These are phyloP conservation scores for Meloidogyne chitwoodi DNA, from an alignment of 1,140 invertebrate genomes.

Conservation along the genomic window DNA sequence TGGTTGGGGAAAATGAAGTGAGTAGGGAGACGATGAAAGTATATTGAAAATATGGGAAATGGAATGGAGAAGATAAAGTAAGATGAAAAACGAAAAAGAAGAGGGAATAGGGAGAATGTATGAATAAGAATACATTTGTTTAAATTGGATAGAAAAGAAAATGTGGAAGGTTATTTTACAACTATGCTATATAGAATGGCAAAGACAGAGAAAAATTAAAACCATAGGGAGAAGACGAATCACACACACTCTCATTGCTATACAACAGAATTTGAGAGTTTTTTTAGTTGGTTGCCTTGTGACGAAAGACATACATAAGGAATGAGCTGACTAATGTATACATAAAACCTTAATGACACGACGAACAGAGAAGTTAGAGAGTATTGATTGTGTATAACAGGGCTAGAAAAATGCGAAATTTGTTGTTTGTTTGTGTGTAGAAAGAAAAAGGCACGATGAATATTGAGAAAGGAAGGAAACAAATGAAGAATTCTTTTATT, in stretches of 20 bases:
- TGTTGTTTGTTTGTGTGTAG: neutral
- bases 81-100: neutral
- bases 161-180: neutral
- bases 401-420: neutral
- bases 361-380: neutral
- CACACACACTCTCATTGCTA: neutral
- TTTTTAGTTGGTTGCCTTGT: neutral
- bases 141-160: neutral
- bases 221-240: neutral
- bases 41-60: neutral
- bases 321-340: neutral
- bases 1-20: neutral
- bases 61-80: neutral
- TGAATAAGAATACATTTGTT: neutral
- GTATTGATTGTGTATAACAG: neutral
- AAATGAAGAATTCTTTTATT: neutral
- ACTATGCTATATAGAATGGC: neutral
- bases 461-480: neutral
- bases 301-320: neutral
- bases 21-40: constrained; percentile 6
- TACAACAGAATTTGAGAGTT: neutral
- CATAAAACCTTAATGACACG: neutral
- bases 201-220: neutral
- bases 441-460: neutral
- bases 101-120: too few species aligned